Conservation (phyloP, 1,140 invertebrate genomes). For the Dinoponera quadriceps region DNA sequence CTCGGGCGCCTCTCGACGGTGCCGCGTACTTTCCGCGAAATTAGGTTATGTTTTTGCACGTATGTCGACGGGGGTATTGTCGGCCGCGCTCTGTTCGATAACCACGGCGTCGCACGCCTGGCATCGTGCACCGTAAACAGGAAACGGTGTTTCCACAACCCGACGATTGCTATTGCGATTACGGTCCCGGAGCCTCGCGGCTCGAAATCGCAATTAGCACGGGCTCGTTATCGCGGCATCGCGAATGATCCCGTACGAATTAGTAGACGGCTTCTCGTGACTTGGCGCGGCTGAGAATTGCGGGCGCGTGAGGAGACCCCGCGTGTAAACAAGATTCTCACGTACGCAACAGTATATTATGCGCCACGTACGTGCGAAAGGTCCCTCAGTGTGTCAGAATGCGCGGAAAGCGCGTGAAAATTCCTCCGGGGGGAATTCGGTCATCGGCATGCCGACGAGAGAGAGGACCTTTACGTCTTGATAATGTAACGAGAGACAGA, state of each 20-base stretch:
- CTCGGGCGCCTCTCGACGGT: neutral
- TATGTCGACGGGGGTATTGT: neutral
- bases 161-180: slow-evolving; percentile 13
- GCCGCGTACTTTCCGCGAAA: neutral
- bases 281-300: too few species aligned
- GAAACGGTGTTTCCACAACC: slow-evolving; percentile 9
- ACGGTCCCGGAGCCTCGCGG: neutral
- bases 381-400: neutral
- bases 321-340: neutral
- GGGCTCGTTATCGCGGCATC: neutral
- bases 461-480: neutral
- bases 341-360: neutral
- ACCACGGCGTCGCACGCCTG: neutral
- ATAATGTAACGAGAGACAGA: neutral
- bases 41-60: slow-evolving; percentile 44
- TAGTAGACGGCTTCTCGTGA: too few species aligned
- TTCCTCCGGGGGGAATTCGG: too few species aligned
- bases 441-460: too few species aligned
- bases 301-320: too few species aligned
- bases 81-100: slow-evolving; percentile 9
- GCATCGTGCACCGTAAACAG: slow-evolving; percentile 22
- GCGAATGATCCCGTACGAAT: neutral
- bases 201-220: neutral
- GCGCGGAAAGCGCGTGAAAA: neutral
- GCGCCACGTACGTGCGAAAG: neutral